These are phyloP conservation scores for Plectropomus leopardus DNA, from an alignment of 2,113 vertebrate genomes.

Conservation along the genomic window DNA sequence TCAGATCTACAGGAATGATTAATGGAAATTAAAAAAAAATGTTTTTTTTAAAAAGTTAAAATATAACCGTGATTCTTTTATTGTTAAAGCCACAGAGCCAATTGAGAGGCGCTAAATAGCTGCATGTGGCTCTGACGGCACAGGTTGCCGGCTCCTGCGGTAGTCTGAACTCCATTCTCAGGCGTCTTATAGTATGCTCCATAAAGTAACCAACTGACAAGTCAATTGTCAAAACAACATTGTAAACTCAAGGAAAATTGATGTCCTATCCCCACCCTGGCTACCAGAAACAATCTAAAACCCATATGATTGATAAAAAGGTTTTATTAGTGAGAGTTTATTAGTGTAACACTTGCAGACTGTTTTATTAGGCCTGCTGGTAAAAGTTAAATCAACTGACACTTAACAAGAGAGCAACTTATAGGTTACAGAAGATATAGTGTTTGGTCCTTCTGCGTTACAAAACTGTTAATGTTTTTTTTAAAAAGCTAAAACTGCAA, in stretches of 20 bases:
- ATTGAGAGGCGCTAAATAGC: too few species aligned
- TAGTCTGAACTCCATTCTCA: neutral
- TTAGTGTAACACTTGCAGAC: slow-evolving; percentile 22
- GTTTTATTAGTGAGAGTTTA: slow-evolving; percentile 41
- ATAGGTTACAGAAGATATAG: slow-evolving; percentile 26
- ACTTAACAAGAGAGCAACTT: neutral
- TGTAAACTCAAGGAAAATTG: slow-evolving; percentile 3
- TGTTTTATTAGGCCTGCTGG: slow-evolving; percentile 36
- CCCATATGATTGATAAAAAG: slow-evolving; percentile 19
- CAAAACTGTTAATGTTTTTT: neutral
- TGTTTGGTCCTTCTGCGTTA: neutral
- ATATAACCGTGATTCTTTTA: too few species aligned
- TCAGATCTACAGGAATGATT: too few species aligned
- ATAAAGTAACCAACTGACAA: slow-evolving; percentile 7
- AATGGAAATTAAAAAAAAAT: too few species aligned
- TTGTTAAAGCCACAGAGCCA: too few species aligned
- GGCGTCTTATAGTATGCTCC: neutral
- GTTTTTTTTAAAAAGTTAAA: too few species aligned
- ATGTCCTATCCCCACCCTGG: slow-evolving; percentile 11
- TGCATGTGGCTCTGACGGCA: too few species aligned
- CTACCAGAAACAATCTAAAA: slow-evolving; percentile 15
- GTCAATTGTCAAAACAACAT: slow-evolving; percentile 21
- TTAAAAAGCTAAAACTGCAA: neutral
- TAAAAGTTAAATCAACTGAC: slow-evolving; percentile 19
- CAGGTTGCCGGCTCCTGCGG: neutral